Conservation (phyloP, 1,140 invertebrate species). For the Nephotettix cincticeps region DNA sequence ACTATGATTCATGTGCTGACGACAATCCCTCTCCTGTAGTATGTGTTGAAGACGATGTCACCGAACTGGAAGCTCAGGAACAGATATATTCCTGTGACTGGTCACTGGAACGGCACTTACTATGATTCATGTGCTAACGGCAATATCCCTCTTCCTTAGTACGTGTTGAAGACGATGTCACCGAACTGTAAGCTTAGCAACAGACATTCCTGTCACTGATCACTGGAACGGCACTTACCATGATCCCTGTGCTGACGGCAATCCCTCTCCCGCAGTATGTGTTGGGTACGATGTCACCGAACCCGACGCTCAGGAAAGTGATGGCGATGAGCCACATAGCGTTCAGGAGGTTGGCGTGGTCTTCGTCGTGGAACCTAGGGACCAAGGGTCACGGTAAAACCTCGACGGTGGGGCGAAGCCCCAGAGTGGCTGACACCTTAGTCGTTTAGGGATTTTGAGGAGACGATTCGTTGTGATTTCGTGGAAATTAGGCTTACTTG, state of each 20-base stretch:
- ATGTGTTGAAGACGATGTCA: too few species aligned
- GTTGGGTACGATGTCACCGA: constrained; percentile 90
- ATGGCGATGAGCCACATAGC: constrained; percentile 92
- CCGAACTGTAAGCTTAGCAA: constrained; percentile 99
- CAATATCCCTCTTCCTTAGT: constrained; percentile 97
- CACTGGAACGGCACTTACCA: constrained; percentile 86
- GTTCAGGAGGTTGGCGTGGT: constrained; percentile 88
- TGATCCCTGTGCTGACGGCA: constrained; percentile 87
- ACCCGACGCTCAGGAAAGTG: constrained; percentile 80
- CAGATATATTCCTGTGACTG: too few species aligned
- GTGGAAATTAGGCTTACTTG: too few species aligned
- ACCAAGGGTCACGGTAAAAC: constrained; percentile 21
- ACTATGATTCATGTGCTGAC: constrained; percentile 92
- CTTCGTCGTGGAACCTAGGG: constrained; percentile 78
- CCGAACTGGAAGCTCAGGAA: too few species aligned
- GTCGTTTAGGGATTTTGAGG: too few species aligned
- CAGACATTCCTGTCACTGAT: too few species aligned
- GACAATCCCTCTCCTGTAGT: too few species aligned
- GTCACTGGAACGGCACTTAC: too few species aligned
- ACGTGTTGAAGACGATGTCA: constrained; percentile 99
- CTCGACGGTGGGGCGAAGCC: not conserved
- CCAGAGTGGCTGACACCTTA: too few species aligned
- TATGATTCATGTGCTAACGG: constrained; percentile 98
- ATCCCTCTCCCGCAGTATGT: constrained; percentile 91
- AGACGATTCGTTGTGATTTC: too few species aligned